phyloP scores from a whole-genome alignment of 2,888 invertebrate genomes.

The Cinara cedri region DNA sequence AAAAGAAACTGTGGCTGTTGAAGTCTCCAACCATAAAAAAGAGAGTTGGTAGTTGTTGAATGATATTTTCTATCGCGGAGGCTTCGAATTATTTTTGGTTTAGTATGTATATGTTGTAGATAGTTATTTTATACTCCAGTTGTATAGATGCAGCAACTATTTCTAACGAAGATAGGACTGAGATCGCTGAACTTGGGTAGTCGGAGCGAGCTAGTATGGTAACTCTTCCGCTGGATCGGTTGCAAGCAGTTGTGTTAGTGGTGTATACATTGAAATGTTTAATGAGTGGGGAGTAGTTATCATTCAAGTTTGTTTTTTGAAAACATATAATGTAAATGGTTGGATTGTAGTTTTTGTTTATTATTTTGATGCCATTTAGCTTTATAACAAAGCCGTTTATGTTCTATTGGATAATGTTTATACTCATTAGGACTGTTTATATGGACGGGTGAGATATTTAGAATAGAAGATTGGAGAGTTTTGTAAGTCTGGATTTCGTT shows the following conservation, averaged over 20 bases:
- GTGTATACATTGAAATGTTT: not conserved
- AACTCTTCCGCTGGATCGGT: not conserved
- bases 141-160: not conserved
- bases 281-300: not conserved
- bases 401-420: constrained; percentile 2
- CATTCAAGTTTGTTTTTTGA: constrained; percentile 1
- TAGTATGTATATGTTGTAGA: not conserved
- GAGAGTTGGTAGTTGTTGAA: not conserved
- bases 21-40: not conserved
- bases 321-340: not conserved
- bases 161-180: not conserved
- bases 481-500: not conserved
- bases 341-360: not conserved
- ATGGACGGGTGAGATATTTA: not conserved
- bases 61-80: not conserved
- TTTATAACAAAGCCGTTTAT: not conserved
- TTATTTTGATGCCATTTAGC: not conserved
- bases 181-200: not conserved
- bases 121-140: not conserved
- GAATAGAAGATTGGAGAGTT: not conserved
- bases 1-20: not conserved
- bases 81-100: not conserved
- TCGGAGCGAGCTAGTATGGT: not conserved
- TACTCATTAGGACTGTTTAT: not conserved
- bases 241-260: not conserved